Evolutionary conservation across 2,113 vertebrate genomes (phyloP).

Genomic region (Pithys albifrons): DNA sequence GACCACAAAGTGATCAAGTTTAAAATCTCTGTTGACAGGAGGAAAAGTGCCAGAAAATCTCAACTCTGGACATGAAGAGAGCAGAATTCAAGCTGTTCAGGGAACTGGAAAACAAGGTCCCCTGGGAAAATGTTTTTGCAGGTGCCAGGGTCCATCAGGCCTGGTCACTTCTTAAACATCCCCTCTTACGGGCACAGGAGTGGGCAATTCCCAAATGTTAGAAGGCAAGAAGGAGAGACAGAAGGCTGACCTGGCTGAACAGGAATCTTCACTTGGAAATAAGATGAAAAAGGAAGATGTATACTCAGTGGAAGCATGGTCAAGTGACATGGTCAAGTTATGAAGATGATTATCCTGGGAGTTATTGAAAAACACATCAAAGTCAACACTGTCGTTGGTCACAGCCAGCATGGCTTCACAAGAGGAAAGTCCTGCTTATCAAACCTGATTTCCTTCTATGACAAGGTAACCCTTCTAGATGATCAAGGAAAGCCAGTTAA

Average conservation of each 20-base stretch:
- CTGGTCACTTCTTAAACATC: not conserved
- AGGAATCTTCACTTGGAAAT: not conserved
- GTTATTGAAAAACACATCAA: not conserved
- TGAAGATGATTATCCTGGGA: not conserved
- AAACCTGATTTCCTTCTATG: not conserved
- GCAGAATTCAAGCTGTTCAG: not conserved
- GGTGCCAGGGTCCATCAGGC: not conserved
- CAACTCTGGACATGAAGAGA: not conserved
- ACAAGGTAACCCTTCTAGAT: not conserved
- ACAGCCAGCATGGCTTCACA: not conserved
- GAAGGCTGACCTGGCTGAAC: not conserved
- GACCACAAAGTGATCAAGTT: not conserved
- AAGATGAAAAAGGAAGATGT: not conserved
- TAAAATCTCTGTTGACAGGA: not conserved
- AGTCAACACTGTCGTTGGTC: not conserved
- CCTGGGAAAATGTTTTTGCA: not conserved
- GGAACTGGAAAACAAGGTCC: not conserved
- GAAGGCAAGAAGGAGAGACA: not conserved
- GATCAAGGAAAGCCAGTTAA: not conserved
- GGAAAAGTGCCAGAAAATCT: not conserved
- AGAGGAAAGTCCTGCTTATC: not conserved
- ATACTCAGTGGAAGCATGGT: not conserved
- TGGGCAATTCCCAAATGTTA: not conserved
- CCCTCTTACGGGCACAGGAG: not conserved
- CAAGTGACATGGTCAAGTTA: not conserved